Evolutionary conservation across 1,140 invertebrate genomes (phyloP).

Genomic region (Ylistrum balloti): DNA sequence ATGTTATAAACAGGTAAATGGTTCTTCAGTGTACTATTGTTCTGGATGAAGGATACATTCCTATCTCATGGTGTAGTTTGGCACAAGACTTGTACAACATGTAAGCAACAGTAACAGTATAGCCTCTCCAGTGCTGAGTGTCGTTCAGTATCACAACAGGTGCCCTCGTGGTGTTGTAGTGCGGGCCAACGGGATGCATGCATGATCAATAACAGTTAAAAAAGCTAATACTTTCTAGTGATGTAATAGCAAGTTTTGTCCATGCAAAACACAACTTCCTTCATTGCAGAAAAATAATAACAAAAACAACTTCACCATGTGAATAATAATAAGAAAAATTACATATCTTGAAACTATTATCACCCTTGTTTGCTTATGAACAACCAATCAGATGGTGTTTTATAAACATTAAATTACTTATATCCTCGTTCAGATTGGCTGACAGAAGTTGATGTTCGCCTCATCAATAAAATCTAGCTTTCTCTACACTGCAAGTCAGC

Average conservation of each 20-base stretch:
- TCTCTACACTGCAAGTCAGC: too few species aligned
- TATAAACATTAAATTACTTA: neutral
- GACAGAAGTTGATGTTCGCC: neutral
- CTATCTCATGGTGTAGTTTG: neutral
- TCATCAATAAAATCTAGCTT: too few species aligned
- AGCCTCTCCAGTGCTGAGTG: neutral
- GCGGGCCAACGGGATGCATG: neutral
- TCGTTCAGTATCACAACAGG: conserved; percentile 6
- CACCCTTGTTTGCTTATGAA: conserved; percentile 4
- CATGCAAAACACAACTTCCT: conserved; percentile 26
- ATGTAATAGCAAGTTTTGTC: conserved; percentile 35
- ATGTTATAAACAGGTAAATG: too few species aligned
- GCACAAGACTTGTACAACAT: neutral
- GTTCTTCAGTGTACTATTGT: too few species aligned
- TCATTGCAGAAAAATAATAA: conserved; percentile 27
- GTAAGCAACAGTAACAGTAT: neutral
- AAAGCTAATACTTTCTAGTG: conserved; percentile 26
- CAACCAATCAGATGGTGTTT: neutral
- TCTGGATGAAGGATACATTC: too few species aligned
- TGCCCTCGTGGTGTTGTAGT: conserved; percentile 9
- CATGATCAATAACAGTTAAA: conserved; percentile 33
- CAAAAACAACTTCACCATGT: neutral
- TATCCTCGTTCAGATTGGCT: neutral
- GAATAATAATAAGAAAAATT: neutral
- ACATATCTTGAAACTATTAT: neutral